Evolutionary conservation across 2,888 invertebrate genomes (phyloP), one percentile per base, ranked within the genome.

Genomic region (Eupeodes luniger): DNA sequence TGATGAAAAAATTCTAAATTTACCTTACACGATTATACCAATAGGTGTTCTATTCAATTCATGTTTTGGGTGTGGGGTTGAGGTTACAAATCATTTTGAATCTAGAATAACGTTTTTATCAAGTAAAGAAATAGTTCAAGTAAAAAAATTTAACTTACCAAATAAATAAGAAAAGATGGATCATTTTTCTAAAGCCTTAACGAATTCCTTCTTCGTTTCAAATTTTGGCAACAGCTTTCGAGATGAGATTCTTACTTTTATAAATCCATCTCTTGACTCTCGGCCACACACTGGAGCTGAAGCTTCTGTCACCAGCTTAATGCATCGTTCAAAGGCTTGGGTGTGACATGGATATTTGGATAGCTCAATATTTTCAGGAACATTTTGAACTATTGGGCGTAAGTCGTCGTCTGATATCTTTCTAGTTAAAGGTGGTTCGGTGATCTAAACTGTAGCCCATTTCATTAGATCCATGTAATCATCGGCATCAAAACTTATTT

Each of bases 261-360:
- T 83, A 51, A 81, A 70, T 40, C 76, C 59, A 69, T 81, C 27
- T 51, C 59, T 59, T 53, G 67, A 47, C 14, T 47, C 12, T 49
- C 7, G 27, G 27, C 75, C 69, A 59, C 67, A 61, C 19, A 76
- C 69, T 40, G 27, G 40, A 47, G 61, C 12, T 7, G 67, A 81
- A 10, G 69, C 76, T 72, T 81, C 76, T 64, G 75, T 76, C 16
- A 81, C 69, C n/a, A 69, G 12, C 19, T 81, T 67, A 1, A 75
- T 27, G 11, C 67, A 74, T 51, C 81, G 12, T 59, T 81, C 74
- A 1, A 67, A 27, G 4, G 67, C 16, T 59, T 67, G 19, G 19
- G 19, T 19, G 19, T 19, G 19, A 19, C 19, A 19, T 19, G 19
- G 19, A 19, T 19, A 19, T 19, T 19, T 19, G 19, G 19, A 19